phyloP scores from a whole-genome alignment of 2,797 vertebrate species.

The Oreortyx pictus region DNA sequence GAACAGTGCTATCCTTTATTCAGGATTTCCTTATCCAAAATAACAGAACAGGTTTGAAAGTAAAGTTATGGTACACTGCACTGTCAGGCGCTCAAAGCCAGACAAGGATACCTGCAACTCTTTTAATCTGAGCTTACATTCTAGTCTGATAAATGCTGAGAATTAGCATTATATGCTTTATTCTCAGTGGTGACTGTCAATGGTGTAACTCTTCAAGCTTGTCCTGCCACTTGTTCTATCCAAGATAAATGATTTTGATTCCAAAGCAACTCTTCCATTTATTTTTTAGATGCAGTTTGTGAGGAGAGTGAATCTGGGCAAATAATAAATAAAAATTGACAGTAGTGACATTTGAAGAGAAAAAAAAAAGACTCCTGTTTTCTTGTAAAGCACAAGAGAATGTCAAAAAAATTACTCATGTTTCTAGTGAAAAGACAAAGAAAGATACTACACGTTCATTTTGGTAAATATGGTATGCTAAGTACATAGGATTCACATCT shows the following conservation, averaged over 20 bases:
- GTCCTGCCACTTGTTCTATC: slow-evolving; percentile 35
- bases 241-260: background rate
- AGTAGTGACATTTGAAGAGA: background rate
- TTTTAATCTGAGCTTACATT: slow-evolving; percentile 54
- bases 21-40: slow-evolving; percentile 32
- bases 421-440: background rate
- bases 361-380: background rate
- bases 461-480: background rate
- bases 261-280: slow-evolving; percentile 1
- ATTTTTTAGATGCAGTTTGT: background rate
- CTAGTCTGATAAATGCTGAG: slow-evolving; percentile 31
- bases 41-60: slow-evolving; percentile 36
- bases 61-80: slow-evolving; percentile 26
- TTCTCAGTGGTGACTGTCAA: slow-evolving; percentile 12
- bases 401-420: background rate
- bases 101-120: slow-evolving; percentile 43
- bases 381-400: background rate
- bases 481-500: background rate
- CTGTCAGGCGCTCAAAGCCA: slow-evolving; percentile 42
- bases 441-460: background rate
- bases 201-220: slow-evolving; percentile 14
- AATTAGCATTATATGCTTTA: slow-evolving; percentile 32
- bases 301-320: background rate
- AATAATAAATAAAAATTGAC: background rate
- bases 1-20: background rate